Evolutionary conservation across 2,797 vertebrate species (phyloP).

Genomic region (Coregonus suidteri): DNA sequence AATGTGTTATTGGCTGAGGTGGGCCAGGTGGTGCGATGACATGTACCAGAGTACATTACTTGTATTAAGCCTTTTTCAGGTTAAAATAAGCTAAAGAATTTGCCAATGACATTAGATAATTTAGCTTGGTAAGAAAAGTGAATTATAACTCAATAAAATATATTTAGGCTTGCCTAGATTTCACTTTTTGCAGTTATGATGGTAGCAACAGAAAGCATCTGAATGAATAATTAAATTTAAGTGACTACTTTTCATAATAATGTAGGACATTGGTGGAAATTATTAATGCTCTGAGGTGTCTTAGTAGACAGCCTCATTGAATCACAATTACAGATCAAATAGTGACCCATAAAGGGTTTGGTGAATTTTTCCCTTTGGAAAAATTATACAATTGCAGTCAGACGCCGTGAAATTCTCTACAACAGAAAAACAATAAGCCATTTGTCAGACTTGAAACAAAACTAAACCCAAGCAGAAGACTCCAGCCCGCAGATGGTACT

Average conservation of each 20-base stretch:
- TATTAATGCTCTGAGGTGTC: constrained; percentile 12
- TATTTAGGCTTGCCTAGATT: too few relatives aligned
- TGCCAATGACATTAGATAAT: too few relatives aligned
- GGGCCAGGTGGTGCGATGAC: constrained; percentile 67
- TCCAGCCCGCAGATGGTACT: background rate
- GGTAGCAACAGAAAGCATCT: constrained; percentile 50
- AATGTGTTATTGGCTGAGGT: constrained; percentile 55
- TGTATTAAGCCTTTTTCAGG: too few relatives aligned
- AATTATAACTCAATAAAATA: too few relatives aligned
- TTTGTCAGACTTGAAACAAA: constrained; percentile 7
- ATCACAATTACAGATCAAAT: constrained; percentile 9
- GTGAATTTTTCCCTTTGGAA: background rate
- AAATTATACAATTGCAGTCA: background rate
- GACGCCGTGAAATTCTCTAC: background rate
- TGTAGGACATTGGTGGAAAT: constrained; percentile 30
- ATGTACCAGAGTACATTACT: constrained; percentile 36
- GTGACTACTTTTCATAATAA: constrained; percentile 39
- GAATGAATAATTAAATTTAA: constrained; percentile 56
- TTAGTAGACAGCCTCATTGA: constrained; percentile 10
- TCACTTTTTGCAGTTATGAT: background rate
- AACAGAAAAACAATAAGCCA: background rate
- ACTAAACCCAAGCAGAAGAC: background rate
- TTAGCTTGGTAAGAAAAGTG: too few relatives aligned
- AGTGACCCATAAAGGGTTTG: background rate
- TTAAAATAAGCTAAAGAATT: too few relatives aligned